Conservation (phyloP, 2,888 invertebrate genomes). For the Aphodius granarius region DNA sequence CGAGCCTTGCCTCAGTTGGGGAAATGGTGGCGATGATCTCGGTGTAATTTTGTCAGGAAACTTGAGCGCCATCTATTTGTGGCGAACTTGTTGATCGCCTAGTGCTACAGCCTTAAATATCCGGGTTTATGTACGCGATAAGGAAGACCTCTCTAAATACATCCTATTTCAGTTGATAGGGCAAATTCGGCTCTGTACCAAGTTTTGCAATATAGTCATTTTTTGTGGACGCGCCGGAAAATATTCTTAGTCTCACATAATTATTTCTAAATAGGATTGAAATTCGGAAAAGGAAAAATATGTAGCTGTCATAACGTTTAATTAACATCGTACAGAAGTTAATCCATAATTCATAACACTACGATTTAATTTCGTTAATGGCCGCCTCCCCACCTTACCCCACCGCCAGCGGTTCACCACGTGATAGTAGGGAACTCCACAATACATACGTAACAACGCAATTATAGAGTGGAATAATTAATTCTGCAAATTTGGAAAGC, state of each 20-base stretch:
- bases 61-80: not conserved
- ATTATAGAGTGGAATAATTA: not conserved
- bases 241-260: too few relatives aligned
- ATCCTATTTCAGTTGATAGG: not conserved
- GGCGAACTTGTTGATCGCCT: conserved; percentile 4
- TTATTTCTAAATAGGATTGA: not conserved
- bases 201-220: too few relatives aligned
- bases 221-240: not conserved
- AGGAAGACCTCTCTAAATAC: not conserved
- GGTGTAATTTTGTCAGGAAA: not conserved
- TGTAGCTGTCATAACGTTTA: not conserved
- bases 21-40: not conserved
- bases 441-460: not conserved
- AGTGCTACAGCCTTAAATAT: not conserved
- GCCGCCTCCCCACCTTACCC: not conserved
- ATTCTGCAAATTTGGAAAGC: not conserved
- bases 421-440: not conserved
- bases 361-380: not conserved
- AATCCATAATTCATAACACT: not conserved
- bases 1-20: not conserved
- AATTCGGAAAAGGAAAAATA: not conserved
- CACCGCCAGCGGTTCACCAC: not conserved
- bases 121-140: too few relatives aligned
- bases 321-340: not conserved
- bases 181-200: not conserved